Base-by-base conservation (phyloP, 2,797 vertebrate genomes). In the Apodemus agrarius region DNA sequence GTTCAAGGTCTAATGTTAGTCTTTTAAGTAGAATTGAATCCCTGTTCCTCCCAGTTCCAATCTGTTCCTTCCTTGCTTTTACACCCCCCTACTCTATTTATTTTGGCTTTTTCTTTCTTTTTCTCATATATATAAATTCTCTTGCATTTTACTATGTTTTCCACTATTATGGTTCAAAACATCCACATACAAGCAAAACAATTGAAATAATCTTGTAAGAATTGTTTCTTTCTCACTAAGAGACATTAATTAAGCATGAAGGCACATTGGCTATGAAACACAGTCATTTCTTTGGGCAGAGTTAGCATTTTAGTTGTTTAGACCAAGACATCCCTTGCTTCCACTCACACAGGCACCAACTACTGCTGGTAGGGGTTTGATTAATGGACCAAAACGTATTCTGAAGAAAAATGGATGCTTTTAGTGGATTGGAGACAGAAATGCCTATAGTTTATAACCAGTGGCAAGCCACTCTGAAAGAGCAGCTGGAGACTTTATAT, bases 341-440 rank as follows among this genome's bases (percentile, higher is more conserved):
- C 74, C 83, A 72, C 46, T 83, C 92, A 84, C 57, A 52, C 40
- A 37, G 29, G 72, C 57, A 63, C 86, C 80, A 90, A 52, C 81
- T 61, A 89, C 82, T 91, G 86, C 95, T 95, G 75, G 86, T 96
- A 86, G 93, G 94, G 91, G 93, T 95, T 91, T 96, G 93, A 98
- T 95, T 96, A 97, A 97, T 96, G 96, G 89, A 61, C 89, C 85
- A 95, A 96, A 97, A 96, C 86, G 95, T 90, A 97, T 95, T 96
- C 88, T 94, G 93, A 94, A 97, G 97, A 96, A 97, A 97, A 97
- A 96, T 90, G 93, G 93, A 95, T 84, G 93, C 89, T 96, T 97
- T 98, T 95, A 96, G 87, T 92, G 95, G 89, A 90, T 52, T 91
- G 93, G 95, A 96, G 84, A 92, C 74, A 93, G 78, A 95, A 96